A percentile compares a stretch with the other conserved stretches of the same genome.
Conservation (phyloP, 2,888 invertebrate species). For the Phyllotreta cruciferae region DNA sequence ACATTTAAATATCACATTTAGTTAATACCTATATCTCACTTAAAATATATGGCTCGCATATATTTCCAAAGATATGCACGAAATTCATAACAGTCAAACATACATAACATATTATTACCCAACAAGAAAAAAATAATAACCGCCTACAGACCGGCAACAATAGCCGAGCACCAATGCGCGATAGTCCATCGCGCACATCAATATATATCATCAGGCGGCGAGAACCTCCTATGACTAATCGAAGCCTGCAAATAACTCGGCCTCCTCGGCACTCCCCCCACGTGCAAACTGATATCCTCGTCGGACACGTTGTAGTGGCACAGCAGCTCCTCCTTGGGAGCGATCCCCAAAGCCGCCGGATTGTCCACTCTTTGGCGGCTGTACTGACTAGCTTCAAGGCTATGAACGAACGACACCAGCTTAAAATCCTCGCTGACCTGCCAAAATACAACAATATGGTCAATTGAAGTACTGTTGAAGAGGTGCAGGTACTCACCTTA, state of each 20-base stretch:
- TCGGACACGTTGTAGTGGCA: constrained; percentile 49
- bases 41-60: constrained; percentile 33
- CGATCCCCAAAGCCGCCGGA: constrained; percentile 48
- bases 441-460: not conserved
- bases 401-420: constrained; percentile 70
- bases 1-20: constrained; percentile 47
- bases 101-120: constrained; percentile 12
- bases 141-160: not conserved
- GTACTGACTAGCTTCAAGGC: constrained; percentile 57
- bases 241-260: constrained; percentile 45
- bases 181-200: too few relatives aligned
- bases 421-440: constrained; percentile 62
- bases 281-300: constrained; percentile 50
- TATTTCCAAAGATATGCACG: constrained; percentile 18
- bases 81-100: constrained; percentile 17
- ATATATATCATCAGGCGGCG: constrained; percentile 23
- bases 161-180: not conserved
- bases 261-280: constrained; percentile 44
- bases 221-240: constrained; percentile 43
- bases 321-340: constrained; percentile 33
- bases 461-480: not conserved
- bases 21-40: constrained; percentile 30
- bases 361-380: constrained; percentile 49
- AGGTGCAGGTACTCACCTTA: constrained; percentile 55
- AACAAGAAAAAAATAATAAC: constrained; percentile 5